A percentile compares a stretch with the other conserved stretches of the same genome.
Conservation (phyloP, 2,888 invertebrate species). For the Tachina grossa region DNA sequence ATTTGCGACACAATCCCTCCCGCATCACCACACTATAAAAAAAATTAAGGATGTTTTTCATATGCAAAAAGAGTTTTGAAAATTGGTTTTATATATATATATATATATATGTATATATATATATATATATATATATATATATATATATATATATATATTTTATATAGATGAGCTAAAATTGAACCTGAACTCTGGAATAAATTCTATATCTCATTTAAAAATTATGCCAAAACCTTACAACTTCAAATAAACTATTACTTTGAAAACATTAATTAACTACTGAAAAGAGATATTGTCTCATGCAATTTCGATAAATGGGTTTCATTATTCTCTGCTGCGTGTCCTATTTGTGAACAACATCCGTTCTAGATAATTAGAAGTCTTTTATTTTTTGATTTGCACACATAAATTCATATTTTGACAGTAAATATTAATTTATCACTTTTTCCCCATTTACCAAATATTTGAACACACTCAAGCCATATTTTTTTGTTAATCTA, state of each 20-base stretch:
- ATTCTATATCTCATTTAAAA: no score
- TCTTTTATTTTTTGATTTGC: neutral
- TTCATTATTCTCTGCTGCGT: neutral
- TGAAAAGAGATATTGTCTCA: neutral
- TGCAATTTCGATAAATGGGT: neutral
- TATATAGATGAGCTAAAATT: no score
- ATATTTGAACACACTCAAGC: constrained; percentile 11
- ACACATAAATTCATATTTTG: neutral
- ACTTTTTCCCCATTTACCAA: constrained; percentile 12
- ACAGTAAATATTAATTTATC: constrained; percentile 26
- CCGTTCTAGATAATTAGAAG: constrained; percentile 4
- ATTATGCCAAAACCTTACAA: no score
- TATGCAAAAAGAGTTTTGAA: no score
- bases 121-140: no score
- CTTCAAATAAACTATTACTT: neutral
- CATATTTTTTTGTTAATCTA: neutral
- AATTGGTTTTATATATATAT: no score
- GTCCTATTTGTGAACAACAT: neutral
- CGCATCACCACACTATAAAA: no score
- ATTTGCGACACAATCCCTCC: no score
- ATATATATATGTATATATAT: no score
- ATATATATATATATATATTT: no score
- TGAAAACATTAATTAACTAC: neutral
- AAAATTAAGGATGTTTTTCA: no score
- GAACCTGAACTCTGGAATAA: no score